Evolutionary conservation across 2,888 invertebrate genomes (phyloP).

Genomic region (Gonocerus acuteangulatus): DNA sequence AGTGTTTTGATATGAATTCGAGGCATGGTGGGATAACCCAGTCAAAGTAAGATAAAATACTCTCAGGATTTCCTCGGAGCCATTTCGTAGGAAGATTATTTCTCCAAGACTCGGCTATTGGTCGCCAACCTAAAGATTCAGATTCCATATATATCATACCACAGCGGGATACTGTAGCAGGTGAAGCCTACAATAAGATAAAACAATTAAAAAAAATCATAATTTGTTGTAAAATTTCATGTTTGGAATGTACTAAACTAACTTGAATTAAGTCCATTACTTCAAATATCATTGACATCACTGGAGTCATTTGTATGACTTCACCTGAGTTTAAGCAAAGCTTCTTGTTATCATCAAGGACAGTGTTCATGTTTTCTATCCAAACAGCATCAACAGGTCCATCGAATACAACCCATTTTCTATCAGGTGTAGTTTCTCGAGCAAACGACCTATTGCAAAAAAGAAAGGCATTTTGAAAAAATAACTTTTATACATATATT

Average conservation of each 20-base stretch:
- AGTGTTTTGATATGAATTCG: constrained; percentile 62
- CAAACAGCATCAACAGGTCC: constrained; percentile 84
- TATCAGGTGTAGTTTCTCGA: constrained; percentile 61
- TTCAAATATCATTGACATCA: constrained; percentile 84
- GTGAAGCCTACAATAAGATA: constrained; percentile 53
- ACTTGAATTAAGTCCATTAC: constrained; percentile 73
- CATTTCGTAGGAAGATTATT: constrained; percentile 43
- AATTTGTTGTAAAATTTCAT: not conserved
- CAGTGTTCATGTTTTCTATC: constrained; percentile 88
- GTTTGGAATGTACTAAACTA: not conserved
- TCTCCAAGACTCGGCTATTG: constrained; percentile 75
- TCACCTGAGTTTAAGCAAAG: constrained; percentile 81
- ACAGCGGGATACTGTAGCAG: constrained; percentile 80
- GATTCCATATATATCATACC: constrained; percentile 91
- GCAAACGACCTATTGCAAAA: constrained; percentile 62
- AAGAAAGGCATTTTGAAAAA: not conserved
- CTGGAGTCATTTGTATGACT: constrained; percentile 70
- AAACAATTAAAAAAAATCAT: not conserved
- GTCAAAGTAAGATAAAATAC: constrained; percentile 54
- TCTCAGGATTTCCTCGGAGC: constrained; percentile 30
- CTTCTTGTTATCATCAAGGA: constrained; percentile 80
- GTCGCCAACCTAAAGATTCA: constrained; percentile 69
- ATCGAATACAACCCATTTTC: constrained; percentile 90
- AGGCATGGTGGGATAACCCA: constrained; percentile 73
- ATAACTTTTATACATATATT: no score